A percentile compares a stretch with the other conserved stretches of the same genome.
These are phyloP conservation scores for Mamestra brassicae DNA, from an alignment of 2,888 invertebrate genomes.

Conservation along the genomic window DNA sequence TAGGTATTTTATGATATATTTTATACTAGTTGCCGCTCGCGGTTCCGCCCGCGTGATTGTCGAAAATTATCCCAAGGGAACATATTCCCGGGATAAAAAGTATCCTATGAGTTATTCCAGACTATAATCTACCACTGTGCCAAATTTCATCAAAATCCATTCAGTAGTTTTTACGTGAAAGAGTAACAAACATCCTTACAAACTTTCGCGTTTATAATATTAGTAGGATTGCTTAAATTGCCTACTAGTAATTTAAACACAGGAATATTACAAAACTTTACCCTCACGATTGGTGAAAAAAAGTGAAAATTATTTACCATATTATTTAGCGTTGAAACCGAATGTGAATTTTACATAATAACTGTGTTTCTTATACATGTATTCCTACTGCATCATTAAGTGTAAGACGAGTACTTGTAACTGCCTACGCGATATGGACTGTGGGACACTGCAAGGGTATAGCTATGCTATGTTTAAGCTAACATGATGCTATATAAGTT, in stretches of 20 bases:
- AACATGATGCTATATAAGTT: too few species aligned
- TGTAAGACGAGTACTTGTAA: neutral
- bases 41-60: too few species aligned
- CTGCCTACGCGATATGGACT: slow-evolving; percentile 34
- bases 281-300: slow-evolving; percentile 8
- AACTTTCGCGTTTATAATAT: too few species aligned
- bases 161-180: too few species aligned
- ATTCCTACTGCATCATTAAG: neutral
- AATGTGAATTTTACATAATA: slow-evolving; percentile 40
- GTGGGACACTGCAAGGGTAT: neutral
- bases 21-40: too few species aligned
- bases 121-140: too few species aligned
- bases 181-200: too few species aligned
- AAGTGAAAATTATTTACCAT: slow-evolving; percentile 51
- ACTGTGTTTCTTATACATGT: slow-evolving; percentile 26
- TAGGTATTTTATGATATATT: too few species aligned
- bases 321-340: slow-evolving; percentile 33
- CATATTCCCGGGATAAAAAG: too few species aligned
- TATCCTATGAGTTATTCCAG: too few species aligned
- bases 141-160: too few species aligned
- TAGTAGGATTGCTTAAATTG: neutral
- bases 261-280: slow-evolving; percentile 28
- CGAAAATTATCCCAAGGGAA: too few species aligned
- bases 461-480: neutral
- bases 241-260: neutral